Conservation (phyloP, 2,797 vertebrate species). For the Tarsius wallacei region DNA sequence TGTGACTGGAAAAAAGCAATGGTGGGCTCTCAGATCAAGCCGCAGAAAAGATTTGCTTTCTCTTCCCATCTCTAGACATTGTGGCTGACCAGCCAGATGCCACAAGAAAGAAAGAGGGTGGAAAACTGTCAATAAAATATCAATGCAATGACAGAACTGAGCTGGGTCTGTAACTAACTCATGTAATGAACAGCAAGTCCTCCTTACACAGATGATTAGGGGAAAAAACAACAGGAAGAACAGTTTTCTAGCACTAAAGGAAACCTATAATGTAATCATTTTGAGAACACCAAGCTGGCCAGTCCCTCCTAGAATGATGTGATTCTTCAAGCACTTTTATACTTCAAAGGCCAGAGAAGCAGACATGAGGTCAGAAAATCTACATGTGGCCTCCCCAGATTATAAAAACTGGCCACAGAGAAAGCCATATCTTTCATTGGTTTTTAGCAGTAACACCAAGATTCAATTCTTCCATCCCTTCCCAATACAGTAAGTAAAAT, state of each 20-base stretch:
- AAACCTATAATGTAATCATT: background rate
- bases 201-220: background rate
- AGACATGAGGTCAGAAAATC: background rate
- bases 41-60: background rate
- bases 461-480: background rate
- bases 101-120: background rate
- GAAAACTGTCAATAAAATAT: background rate
- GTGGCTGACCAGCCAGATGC: background rate
- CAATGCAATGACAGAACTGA: background rate
- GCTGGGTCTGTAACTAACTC: background rate
- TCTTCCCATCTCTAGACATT: background rate
- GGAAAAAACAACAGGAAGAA: background rate
- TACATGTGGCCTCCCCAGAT: background rate
- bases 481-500: rapidly evolving
- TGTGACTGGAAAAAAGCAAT: too few relatives aligned
- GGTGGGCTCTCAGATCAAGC: background rate
- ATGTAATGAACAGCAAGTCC: background rate
- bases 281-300: background rate
- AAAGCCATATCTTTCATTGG: background rate
- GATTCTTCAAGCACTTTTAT: background rate
- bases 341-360: background rate
- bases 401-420: background rate
- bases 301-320: background rate
- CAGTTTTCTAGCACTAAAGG: background rate
- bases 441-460: background rate